Conservation (phyloP, 2,797 vertebrate genomes). For the Esox lucius region DNA sequence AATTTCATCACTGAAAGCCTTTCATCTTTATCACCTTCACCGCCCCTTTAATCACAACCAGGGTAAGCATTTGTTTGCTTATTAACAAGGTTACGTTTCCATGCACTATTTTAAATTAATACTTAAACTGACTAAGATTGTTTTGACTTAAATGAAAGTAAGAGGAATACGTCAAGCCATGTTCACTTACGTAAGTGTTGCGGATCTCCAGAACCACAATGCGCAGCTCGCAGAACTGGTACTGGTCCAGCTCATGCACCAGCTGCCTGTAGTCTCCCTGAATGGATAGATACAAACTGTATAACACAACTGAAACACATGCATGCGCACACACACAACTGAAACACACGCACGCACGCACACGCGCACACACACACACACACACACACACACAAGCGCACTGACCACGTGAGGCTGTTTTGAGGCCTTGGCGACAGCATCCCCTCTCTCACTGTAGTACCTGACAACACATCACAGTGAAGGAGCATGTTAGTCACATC, state of each 20-base stretch:
- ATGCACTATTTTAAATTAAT: not conserved
- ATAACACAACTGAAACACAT: not conserved
- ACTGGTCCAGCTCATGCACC: constrained; percentile 86
- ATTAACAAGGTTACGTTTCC: not conserved
- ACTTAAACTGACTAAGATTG: not conserved
- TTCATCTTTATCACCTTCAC: constrained; percentile 56
- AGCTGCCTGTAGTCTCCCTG: constrained; percentile 89
- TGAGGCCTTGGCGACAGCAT: constrained; percentile 87
- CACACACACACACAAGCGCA: constrained; percentile 31
- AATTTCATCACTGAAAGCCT: constrained; percentile 22
- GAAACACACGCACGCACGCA: constrained; percentile 13
- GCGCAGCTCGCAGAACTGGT: constrained; percentile 83
- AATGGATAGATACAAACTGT: constrained; percentile 8
- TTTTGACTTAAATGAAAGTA: not conserved
- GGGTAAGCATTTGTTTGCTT: constrained; percentile 5
- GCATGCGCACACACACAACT: constrained; percentile 4
- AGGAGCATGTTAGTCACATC: not conserved
- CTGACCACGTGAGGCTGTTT: constrained; percentile 89
- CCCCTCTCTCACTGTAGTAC: constrained; percentile 88
- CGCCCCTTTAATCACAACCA: constrained; percentile 33
- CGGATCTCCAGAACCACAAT: constrained; percentile 84
- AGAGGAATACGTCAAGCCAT: not conserved
- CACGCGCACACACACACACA: constrained; percentile 14
- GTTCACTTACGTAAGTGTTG: constrained; percentile 81
- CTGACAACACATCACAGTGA: constrained; percentile 57